These are phyloP conservation scores for Glyptemys insculpta DNA, from an alignment of 2,797 vertebrate genomes.

Conservation along the genomic window DNA sequence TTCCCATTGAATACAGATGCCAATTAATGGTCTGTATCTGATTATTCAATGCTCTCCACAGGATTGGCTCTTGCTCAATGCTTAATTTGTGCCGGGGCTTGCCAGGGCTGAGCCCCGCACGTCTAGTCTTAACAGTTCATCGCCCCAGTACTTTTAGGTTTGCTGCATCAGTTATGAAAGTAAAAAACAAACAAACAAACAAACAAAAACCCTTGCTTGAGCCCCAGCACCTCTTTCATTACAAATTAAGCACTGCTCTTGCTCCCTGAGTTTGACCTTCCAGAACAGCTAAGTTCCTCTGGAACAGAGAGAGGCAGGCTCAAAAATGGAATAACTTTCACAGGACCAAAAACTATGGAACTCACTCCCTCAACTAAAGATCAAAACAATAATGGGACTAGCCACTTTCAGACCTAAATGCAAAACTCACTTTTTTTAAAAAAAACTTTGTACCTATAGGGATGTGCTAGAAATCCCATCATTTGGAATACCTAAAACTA, in stretches of 20 bases:
- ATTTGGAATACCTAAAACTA: background rate
- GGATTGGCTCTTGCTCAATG: background rate
- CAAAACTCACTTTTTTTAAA: background rate
- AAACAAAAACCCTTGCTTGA: background rate
- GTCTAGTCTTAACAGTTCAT: background rate
- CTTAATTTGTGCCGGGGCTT: background rate
- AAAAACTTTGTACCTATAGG: background rate
- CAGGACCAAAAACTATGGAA: background rate
- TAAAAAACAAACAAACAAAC: background rate
- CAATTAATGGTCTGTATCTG: fast-evolving
- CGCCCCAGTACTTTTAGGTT: too few species aligned
- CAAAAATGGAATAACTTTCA: background rate
- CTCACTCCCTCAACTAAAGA: background rate
- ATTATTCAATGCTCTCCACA: background rate
- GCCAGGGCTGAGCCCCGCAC: background rate
- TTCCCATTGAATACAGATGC: background rate
- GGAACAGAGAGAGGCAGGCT: background rate
- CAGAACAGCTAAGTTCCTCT: background rate
- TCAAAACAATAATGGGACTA: background rate
- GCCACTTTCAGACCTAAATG: background rate
- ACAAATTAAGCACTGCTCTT: background rate
- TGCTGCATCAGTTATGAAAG: background rate
- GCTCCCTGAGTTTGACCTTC: background rate
- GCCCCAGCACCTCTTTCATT: background rate
- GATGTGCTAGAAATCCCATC: background rate